A percentile compares a stretch with the other conserved stretches of the same genome.
phyloP scores from a whole-genome alignment of 2,888 invertebrate species.

The Coelogynopora nodosa region DNA sequence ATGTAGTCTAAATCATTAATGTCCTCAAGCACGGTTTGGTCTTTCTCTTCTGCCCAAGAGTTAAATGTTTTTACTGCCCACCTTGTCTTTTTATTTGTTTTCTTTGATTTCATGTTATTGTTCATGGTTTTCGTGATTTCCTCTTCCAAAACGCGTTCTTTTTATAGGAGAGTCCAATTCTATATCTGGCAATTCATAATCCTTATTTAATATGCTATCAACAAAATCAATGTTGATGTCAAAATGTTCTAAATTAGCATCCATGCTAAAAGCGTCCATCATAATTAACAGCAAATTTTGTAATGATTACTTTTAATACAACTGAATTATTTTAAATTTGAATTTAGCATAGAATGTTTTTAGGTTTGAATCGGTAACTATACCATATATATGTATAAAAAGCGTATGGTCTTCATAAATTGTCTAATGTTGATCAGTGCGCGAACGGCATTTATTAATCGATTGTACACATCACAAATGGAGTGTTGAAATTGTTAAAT shows the following conservation, averaged over 20 bases:
- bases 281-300: neutral
- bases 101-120: slow-evolving; percentile 25
- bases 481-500: too few relatives aligned
- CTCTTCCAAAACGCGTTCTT: too few relatives aligned
- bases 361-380: too few relatives aligned
- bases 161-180: neutral
- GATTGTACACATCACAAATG: too few relatives aligned
- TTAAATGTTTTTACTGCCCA: slow-evolving; percentile 19
- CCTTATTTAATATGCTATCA: neutral
- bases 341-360: too few relatives aligned
- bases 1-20: neutral
- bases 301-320: neutral
- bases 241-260: neutral
- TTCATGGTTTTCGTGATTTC: slow-evolving; percentile 21
- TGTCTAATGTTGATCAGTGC: too few relatives aligned
- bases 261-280: neutral
- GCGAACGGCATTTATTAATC: too few relatives aligned
- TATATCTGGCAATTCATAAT: neutral
- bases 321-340: neutral
- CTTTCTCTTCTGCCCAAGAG: slow-evolving; percentile 32
- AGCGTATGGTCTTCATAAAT: too few relatives aligned
- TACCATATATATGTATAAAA: too few relatives aligned
- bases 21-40: neutral
- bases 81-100: neutral
- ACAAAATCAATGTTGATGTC: neutral